These are phyloP conservation scores for Neopelma chrysocephalum DNA, from an alignment of 2,797 vertebrate genomes.

Conservation along the genomic window DNA sequence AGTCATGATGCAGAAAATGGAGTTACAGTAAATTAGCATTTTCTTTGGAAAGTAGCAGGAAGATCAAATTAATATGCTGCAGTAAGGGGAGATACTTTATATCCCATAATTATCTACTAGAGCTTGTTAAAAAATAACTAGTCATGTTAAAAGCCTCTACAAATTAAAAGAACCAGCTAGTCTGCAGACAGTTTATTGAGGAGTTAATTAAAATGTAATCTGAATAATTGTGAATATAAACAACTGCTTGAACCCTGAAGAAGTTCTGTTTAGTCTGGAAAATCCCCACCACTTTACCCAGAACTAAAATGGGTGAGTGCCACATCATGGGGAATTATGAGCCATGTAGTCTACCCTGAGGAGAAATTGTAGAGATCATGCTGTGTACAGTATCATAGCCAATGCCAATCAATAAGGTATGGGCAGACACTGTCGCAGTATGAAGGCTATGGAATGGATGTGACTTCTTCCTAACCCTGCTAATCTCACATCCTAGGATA, in stretches of 20 bases:
- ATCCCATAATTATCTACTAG: not conserved
- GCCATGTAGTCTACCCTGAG: not conserved
- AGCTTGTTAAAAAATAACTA: not conserved
- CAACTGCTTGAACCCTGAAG: not conserved
- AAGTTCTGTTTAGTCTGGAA: not conserved
- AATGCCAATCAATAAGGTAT: not conserved
- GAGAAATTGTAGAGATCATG: not conserved
- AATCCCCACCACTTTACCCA: rapidly evolving
- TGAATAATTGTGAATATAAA: not conserved
- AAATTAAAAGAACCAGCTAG: not conserved
- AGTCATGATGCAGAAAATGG: not conserved
- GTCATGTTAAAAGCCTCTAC: not conserved
- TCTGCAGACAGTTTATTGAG: not conserved
- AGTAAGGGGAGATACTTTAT: not conserved
- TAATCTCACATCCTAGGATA: not conserved
- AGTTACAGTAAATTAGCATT: not conserved
- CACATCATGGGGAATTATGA: not conserved
- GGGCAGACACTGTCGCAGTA: not conserved
- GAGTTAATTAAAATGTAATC: not conserved
- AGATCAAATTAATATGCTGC: not conserved
- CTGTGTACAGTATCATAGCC: no score
- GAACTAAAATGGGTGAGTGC: not conserved
- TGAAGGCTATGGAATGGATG: not conserved
- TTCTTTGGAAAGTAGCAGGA: not conserved
- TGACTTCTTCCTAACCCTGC: not conserved